Evolutionary conservation across 2,113 vertebrate species (phyloP).

Genomic region (Hydrochoerus hydrochaeris): DNA sequence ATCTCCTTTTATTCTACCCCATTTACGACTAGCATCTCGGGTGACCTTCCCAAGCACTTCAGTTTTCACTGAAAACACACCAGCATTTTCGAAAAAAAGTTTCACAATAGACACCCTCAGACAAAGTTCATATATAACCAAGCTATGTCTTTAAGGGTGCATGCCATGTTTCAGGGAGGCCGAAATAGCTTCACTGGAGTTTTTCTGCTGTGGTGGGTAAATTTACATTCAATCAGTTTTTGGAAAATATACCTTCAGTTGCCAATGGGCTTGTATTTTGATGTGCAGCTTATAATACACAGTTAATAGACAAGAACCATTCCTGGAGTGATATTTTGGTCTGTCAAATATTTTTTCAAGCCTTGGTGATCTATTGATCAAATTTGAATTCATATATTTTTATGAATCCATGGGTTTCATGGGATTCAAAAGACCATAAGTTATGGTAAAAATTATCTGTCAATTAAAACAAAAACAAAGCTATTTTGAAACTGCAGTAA

Average conservation of each 20-base stretch:
- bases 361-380: conserved; percentile 73
- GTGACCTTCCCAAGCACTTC: not conserved
- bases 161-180: not conserved
- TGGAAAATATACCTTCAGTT: conserved; percentile 66
- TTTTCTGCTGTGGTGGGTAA: conserved; percentile 66
- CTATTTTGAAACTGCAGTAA: conserved; percentile 30
- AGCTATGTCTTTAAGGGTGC: conserved; percentile 26
- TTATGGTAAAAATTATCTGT: conserved; percentile 67
- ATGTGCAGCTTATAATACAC: conserved; percentile 51
- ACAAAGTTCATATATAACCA: conserved; percentile 24
- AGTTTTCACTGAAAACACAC: not conserved
- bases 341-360: conserved; percentile 68
- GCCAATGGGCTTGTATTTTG: conserved; percentile 56
- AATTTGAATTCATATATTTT: conserved; percentile 71
- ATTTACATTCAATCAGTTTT: conserved; percentile 73
- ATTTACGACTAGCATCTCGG: not conserved
- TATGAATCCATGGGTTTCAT: conserved; percentile 67
- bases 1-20: not conserved
- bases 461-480: conserved; percentile 62
- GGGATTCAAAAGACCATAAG: conserved; percentile 67
- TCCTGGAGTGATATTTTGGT: conserved; percentile 47
- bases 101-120: not conserved
- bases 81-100: not conserved
- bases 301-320: conserved; percentile 63
- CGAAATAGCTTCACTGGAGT: conserved; percentile 42